Evolutionary conservation across 1,140 invertebrate genomes (phyloP), one percentile per base, ranked within the genome.

Genomic region (Adelges cooleyi): DNA sequence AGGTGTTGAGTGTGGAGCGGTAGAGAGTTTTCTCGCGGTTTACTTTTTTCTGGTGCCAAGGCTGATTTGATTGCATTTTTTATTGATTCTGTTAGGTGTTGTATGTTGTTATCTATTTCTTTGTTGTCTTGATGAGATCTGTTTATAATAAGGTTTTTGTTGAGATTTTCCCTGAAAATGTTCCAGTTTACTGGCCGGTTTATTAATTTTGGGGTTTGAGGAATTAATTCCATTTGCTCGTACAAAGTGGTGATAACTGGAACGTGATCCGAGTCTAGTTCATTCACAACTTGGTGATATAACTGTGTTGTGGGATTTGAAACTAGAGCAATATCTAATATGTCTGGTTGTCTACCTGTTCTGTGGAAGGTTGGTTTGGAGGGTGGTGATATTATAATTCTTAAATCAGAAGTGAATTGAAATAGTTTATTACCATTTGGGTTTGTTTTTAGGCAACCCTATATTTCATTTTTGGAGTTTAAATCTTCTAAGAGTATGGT

Each of bases 401-500:
- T 33, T 52, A 27, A 17, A 3, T 50, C n/a, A 1, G 22, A 50
- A 4, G 29, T 15, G 36, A 20, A 17, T 13, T 66, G 17, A 33
- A 27, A 22, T 13, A 50, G 27, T 36, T 9, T 52, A 17, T 5
- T 13, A 2, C 29, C 49, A 25, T 66, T 66, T 33, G 46, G 48
- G n/a, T 66, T 66, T 20, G 36, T 27, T 0, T 29, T 40, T 17
- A 20, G 2, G 9, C 25, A 52, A 10, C 49, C 38, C 33, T 49
- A 53, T 9, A 0, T 40, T 13, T n/a, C 2, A 23, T 66, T 17
- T n/a, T 66, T 54, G 20, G 42, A 66, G 18, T 66, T 66, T 0
- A 66, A 29, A 11, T 66, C 65, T 3, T 49, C 49, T 50, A 38
- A 13, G n/a, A 52, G 25, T 29, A 52, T 36, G n/a, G 18, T 52